Evolutionary conservation across 2,797 vertebrate species (phyloP).

Genomic region (Heteromormyrus szaboi): DNA sequence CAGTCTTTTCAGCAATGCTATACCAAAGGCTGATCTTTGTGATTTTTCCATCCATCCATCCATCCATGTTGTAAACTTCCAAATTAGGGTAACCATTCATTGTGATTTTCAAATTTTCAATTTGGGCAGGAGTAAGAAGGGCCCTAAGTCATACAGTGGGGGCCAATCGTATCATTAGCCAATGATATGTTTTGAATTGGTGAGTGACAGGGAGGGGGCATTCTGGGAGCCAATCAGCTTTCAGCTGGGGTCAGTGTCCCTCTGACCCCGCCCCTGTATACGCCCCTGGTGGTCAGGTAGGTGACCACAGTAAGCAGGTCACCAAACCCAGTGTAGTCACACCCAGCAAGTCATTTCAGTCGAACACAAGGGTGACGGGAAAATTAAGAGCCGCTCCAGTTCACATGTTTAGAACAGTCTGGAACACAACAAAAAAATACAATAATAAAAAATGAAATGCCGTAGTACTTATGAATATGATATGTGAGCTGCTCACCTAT

Average conservation of each 20-base stretch:
- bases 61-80: not conserved
- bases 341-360: not conserved
- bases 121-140: not conserved
- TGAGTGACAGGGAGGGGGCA: not conserved
- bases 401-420: not conserved
- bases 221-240: not conserved
- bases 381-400: not conserved
- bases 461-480: not conserved
- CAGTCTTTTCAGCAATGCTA: not conserved
- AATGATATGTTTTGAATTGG: not conserved
- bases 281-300: not conserved
- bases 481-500: not conserved
- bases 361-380: not conserved
- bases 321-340: not conserved
- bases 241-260: not conserved
- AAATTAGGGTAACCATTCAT: not conserved
- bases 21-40: not conserved
- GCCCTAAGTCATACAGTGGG: not conserved
- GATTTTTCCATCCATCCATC: not conserved
- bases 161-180: not conserved
- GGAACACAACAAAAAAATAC: not conserved
- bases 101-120: not conserved
- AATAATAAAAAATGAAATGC: not conserved
- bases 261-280: not conserved
- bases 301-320: not conserved